Conservation (phyloP, 2,113 vertebrate species). For the Colius striatus region DNA sequence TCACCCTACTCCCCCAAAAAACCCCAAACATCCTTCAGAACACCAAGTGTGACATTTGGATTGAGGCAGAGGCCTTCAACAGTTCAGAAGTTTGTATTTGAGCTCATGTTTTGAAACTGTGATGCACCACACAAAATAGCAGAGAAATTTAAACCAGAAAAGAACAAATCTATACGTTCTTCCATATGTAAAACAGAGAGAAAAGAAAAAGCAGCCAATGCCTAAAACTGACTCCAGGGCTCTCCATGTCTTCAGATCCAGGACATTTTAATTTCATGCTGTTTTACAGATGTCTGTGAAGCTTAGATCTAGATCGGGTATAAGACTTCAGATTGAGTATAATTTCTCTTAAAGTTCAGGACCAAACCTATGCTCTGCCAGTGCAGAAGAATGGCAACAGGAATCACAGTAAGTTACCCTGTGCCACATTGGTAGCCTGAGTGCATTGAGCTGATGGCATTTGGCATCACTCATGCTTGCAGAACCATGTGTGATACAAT, state of each 20-base stretch:
- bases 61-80: not conserved
- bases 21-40: not conserved
- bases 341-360: not conserved
- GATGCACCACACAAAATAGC: not conserved
- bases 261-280: not conserved
- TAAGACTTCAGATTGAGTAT: not conserved
- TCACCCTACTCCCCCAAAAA: accelerated
- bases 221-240: not conserved
- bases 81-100: not conserved
- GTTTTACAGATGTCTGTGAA: not conserved
- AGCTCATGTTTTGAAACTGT: not conserved
- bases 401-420: not conserved
- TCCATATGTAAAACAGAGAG: not conserved
- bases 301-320: not conserved
- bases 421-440: not conserved
- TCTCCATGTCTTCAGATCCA: not conserved
- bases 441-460: not conserved
- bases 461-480: accelerated
- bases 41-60: not conserved
- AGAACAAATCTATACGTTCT: not conserved
- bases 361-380: not conserved
- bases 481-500: not conserved
- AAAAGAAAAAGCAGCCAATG: not conserved
- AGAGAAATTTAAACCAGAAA: not conserved
- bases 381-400: not conserved